phyloP scores from a whole-genome alignment of 2,888 invertebrate genomes.

The Rhopalosiphum nymphaeae region DNA sequence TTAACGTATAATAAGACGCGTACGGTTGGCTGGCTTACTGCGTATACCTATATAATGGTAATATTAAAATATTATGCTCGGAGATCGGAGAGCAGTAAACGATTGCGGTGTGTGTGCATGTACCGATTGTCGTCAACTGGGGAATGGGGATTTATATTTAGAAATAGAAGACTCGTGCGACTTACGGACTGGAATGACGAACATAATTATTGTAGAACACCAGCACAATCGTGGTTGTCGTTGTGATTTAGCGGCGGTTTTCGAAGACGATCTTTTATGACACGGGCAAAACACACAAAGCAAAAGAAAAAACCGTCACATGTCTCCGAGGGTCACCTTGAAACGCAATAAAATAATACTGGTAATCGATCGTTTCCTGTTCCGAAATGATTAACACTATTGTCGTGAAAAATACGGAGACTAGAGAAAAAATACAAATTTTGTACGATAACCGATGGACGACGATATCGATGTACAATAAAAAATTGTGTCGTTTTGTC shows the following conservation, averaged over 20 bases:
- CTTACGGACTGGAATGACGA: conserved; percentile 31
- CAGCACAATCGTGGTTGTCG: neutral
- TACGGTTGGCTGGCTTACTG: neutral
- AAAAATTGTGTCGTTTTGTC: neutral
- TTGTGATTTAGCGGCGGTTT: neutral
- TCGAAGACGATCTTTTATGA: neutral
- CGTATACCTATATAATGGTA: neutral
- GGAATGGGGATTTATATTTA: conserved; percentile 45
- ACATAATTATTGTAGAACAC: neutral
- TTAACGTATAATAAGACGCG: neutral
- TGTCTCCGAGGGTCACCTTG: conserved; percentile 47
- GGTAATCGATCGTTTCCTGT: conserved; percentile 28
- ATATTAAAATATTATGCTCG: conserved; percentile 5
- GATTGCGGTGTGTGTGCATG: neutral
- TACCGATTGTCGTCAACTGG: conserved; percentile 36
- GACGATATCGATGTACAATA: neutral
- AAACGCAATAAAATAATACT: conserved; percentile 42
- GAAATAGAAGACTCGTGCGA: conserved; percentile 21
- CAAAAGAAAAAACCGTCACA: neutral
- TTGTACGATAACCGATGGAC: neutral
- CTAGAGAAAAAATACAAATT: neutral
- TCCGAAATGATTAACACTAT: neutral
- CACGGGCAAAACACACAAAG: neutral
- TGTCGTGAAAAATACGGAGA: neutral
- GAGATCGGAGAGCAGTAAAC: neutral